Conservation (phyloP, 2,113 vertebrate genomes). For the Anoplopoma fimbria region DNA sequence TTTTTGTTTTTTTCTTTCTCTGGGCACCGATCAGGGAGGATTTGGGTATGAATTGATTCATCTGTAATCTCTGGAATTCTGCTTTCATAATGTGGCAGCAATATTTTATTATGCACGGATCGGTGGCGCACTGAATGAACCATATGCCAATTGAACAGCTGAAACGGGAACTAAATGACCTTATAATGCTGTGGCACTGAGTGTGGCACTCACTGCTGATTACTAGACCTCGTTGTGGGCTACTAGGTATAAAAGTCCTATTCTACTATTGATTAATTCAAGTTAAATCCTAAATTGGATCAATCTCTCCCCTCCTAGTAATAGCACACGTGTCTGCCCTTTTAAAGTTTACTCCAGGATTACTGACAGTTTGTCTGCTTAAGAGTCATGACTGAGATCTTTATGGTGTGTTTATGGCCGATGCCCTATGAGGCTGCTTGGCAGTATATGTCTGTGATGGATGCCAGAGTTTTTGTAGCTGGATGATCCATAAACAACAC, state of each 20-base stretch:
- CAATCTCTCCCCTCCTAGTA: no score
- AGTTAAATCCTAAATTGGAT: background rate
- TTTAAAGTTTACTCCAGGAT: background rate
- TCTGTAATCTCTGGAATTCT: background rate
- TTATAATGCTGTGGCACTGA: background rate
- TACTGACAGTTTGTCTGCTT: conserved; percentile 17
- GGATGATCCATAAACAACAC: conserved; percentile 38
- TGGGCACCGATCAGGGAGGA: background rate
- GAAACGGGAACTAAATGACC: background rate
- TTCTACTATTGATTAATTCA: background rate
- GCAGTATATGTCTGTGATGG: conserved; percentile 37
- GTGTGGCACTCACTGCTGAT: background rate
- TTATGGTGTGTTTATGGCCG: conserved; percentile 45
- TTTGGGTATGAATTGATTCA: conserved; percentile 3
- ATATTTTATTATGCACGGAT: background rate
- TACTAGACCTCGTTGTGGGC: background rate
- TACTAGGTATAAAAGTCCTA: background rate
- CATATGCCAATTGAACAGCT: background rate
- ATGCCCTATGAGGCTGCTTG: conserved; percentile 8
- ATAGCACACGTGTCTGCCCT: background rate
- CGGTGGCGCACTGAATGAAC: background rate
- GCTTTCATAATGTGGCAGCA: background rate
- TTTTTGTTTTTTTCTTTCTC: no score
- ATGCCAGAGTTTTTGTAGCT: conserved; percentile 27
- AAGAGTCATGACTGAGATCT: conserved; percentile 27